Conservation (phyloP, 1,140 invertebrate species). For the Papilio aristodemus region DNA sequence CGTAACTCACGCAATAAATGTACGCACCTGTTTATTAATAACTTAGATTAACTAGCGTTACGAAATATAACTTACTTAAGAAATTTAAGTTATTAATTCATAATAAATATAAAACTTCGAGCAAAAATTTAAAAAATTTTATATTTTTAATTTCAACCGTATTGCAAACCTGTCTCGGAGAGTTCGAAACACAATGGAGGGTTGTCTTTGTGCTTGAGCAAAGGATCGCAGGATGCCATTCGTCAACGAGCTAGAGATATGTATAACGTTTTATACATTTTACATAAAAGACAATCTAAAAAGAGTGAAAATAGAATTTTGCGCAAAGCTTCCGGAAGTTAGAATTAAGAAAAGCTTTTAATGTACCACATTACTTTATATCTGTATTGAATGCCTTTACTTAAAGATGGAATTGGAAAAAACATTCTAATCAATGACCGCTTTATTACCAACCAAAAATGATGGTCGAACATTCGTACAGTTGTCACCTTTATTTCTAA, state of each 20-base stretch:
- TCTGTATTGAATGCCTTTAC: neutral
- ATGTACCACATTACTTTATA: no score
- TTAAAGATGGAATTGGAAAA: neutral
- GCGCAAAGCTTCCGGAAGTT: no score
- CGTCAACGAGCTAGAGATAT: neutral
- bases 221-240: conserved; percentile 25
- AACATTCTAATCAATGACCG: neutral
- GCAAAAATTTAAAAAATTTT: neutral
- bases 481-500: conserved; percentile 46
- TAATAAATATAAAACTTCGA: no score
- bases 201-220: neutral
- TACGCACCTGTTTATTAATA: conserved; percentile 12
- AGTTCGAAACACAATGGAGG: conserved; percentile 9
- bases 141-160: conserved; percentile 20
- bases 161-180: conserved; percentile 1
- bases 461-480: conserved; percentile 46
- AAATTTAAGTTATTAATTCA: no score
- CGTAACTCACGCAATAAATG: conserved; percentile 13
- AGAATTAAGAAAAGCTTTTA: no score
- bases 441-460: conserved; percentile 44
- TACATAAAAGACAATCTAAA: neutral
- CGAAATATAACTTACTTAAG: neutral
- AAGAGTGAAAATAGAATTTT: no score
- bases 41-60: neutral
- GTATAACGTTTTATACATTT: conserved; percentile 7